Evolutionary conservation across 2,888 invertebrate genomes (phyloP).

Genomic region (Netelia fuscicornis): DNA sequence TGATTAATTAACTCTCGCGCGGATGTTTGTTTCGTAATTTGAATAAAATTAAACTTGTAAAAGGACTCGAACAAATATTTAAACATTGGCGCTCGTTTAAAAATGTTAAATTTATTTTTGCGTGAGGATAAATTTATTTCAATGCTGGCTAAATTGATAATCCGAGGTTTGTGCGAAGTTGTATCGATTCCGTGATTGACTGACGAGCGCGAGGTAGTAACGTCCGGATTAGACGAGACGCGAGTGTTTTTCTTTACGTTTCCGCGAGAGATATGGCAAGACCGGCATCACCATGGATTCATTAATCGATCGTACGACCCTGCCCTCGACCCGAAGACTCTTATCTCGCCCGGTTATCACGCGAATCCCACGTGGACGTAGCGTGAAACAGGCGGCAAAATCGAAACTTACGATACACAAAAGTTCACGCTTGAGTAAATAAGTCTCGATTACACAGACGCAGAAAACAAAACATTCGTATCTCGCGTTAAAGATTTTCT

Average conservation of each 20-base stretch:
- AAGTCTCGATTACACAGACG: background rate
- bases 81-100: no score
- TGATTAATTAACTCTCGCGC: no score
- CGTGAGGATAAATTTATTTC: background rate
- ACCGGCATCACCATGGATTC: slow-evolving; percentile 17
- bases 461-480: background rate
- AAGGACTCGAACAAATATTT: no score
- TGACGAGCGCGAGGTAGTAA: slow-evolving; percentile 34
- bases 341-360: slow-evolving; percentile 20
- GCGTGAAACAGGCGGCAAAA: slow-evolving; percentile 22
- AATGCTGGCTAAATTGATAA: slow-evolving; percentile 7
- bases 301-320: slow-evolving; percentile 11
- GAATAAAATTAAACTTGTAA: no score
- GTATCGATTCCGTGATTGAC: slow-evolving; percentile 24
- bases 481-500: slow-evolving; percentile 11
- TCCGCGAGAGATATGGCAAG: background rate
- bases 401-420: slow-evolving; percentile 35
- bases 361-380: slow-evolving; percentile 41
- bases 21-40: no score
- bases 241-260: background rate
- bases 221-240: slow-evolving; percentile 49
- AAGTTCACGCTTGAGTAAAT: slow-evolving; percentile 1
- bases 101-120: background rate
- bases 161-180: slow-evolving; percentile 18
- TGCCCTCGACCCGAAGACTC: slow-evolving; percentile 44